A percentile compares a stretch with the other conserved stretches of the same genome.
These are phyloP conservation scores for Aegithalos caudatus DNA, from an alignment of 2,113 vertebrate genomes.

Conservation along the genomic window DNA sequence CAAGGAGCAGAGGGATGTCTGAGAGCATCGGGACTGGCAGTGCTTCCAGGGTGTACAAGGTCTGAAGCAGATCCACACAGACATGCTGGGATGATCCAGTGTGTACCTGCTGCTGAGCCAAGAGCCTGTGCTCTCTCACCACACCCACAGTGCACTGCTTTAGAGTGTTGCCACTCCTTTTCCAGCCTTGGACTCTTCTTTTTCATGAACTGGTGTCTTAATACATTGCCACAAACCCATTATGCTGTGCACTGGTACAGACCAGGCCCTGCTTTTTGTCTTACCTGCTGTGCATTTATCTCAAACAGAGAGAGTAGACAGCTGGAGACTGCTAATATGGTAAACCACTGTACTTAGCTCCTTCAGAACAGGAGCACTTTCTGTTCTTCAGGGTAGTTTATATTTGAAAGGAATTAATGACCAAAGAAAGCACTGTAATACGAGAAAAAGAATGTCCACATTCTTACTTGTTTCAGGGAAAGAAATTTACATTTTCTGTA, in stretches of 20 bases:
- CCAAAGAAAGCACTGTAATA: not conserved
- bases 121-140: not conserved
- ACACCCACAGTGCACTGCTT: not conserved
- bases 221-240: not conserved
- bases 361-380: not conserved
- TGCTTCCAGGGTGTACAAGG: accelerated
- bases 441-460: not conserved
- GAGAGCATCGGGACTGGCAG: not conserved
- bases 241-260: not conserved
- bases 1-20: not conserved
- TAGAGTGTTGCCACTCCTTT: not conserved
- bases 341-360: not conserved
- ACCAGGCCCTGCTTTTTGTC: not conserved
- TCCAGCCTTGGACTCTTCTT: not conserved
- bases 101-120: not conserved
- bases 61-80: not conserved
- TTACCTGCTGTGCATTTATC: not conserved
- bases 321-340: not conserved
- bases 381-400: not conserved
- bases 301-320: not conserved
- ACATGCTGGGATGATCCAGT: accelerated
- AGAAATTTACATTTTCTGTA: not conserved
- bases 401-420: not conserved
- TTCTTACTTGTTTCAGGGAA: not conserved
- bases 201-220: not conserved